Evolutionary conservation across 2,113 vertebrate species (phyloP).

Genomic region (Oreochromis spilurus): DNA sequence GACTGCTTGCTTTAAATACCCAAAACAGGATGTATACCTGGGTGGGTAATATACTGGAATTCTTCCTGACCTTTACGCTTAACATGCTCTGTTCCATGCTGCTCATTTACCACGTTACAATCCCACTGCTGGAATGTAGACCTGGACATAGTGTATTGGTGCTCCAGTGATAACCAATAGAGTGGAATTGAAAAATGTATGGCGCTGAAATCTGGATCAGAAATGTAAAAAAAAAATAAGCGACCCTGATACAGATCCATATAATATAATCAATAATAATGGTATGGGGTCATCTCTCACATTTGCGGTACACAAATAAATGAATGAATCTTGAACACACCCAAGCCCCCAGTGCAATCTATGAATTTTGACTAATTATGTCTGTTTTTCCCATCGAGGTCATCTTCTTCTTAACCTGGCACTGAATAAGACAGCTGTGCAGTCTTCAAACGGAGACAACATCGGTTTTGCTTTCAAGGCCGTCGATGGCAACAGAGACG

Average conservation of each 20-base stretch:
- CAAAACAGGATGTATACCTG: not conserved
- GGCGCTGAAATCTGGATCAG: not conserved
- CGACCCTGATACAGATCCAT: not conserved
- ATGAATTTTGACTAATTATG: not conserved
- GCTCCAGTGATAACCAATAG: not conserved
- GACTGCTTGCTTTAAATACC: not conserved
- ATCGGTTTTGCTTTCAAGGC: not conserved
- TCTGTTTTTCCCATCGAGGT: not conserved
- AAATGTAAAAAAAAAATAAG: not conserved
- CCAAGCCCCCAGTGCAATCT: not conserved
- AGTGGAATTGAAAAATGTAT: not conserved
- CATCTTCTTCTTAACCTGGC: not conserved
- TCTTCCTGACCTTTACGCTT: not conserved
- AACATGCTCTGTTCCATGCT: not conserved
- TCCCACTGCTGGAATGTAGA: not conserved
- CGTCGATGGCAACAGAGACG: not conserved
- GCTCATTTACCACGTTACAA: not conserved
- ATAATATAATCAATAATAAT: not conserved
- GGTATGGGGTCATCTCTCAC: not conserved
- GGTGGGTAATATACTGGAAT: rapidly evolving
- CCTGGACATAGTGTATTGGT: not conserved
- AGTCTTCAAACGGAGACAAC: not conserved
- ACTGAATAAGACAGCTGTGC: not conserved
- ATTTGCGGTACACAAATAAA: not conserved
- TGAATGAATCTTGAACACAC: not conserved